Evolutionary conservation across 2,113 vertebrate genomes (phyloP), one percentile per base, ranked within the genome.

Genomic region (Cyprinodon tularosa): DNA sequence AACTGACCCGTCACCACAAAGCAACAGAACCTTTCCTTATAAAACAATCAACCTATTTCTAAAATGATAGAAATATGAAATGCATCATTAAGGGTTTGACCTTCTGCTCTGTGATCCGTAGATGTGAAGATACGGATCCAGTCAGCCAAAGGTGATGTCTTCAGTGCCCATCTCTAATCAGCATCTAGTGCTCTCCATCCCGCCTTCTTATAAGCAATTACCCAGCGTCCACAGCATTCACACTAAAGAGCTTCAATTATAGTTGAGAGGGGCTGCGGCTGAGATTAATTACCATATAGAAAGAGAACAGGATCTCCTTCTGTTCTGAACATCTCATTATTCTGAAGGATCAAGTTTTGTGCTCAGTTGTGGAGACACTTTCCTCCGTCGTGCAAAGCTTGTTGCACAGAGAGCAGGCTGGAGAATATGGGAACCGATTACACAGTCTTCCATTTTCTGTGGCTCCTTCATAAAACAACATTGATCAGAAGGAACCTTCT

Each of bases 201-300:
- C 68, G 40, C 80, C 76, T 37, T 50, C 76, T 82, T 77, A 62
- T 74, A 75, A 62, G 68, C 76, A 84, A 85, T 84, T 89, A 87
- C 61, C 64, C 8, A 0, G 40, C 13, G 12, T 57, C 72, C 63
- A 1, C 38, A 65, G 66, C 69, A 17, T 76, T 84, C 82, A 81
- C 72, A 71, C 64, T 83, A 74, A 57, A 87, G 75, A 77, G 84
- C 80, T 85, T 50, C 78, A 74, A 83, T 87, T 87, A 87, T 15
- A 67, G 73, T 67, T 8, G 65, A 74, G 71, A 71, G 73, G 74
- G 29, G 47, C 66, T 9, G 53, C 2, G 64, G 80, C 70, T 72
- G 70, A 75, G 66, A 84, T 86, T 76, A 44, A 80, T 86, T 81
- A 83, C 53, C 37, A 5, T 37, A 62, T 45, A 0, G 29, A n/a